Base-by-base conservation (phyloP, 1,140 invertebrate genomes). In the Teleopsis dalmanni region DNA sequence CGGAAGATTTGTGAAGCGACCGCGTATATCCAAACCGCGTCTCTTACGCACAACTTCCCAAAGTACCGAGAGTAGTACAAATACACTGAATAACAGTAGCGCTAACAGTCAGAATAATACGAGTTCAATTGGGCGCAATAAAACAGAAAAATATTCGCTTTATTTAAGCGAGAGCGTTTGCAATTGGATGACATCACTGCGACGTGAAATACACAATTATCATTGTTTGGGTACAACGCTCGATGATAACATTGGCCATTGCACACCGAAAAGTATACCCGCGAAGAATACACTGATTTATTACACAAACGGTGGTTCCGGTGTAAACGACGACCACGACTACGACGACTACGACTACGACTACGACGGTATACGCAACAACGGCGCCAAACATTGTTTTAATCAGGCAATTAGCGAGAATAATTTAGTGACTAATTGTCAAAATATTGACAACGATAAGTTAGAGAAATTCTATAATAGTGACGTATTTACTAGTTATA, bases 101-200 rank as follows among this genome's bases (percentile, higher is more conserved):
- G n/a, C n/a, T n/a, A n/a, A n/a, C n/a, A n/a, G n/a, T n/a, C n/a
- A n/a, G n/a, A n/a, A n/a, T n/a, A n/a, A n/a, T n/a, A n/a, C n/a
- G n/a, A n/a, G n/a, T n/a, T n/a, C n/a, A n/a, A n/a, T n/a, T n/a
- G n/a, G n/a, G n/a, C n/a, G n/a, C n/a, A n/a, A n/a, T n/a, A n/a
- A n/a, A n/a, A n/a, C n/a, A n/a, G n/a, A 16, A 4, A 23, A 3
- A 13, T 27, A 22, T 31, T 3, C 48, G 19, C 36, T 65, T 18
- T 62, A 58, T 43, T 51, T 67, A 19, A 61, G 57, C 42, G 60
- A 63, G n/a, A 68, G 63, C 46, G 57, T 69, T 38, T 66, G 61
- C 23, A 57, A 66, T 22, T 69, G 65, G 65, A 59, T 69, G 59
- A 52, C 49, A 13, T 53, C 50, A 38, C 29, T 69, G 51, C 58